phyloP scores from a whole-genome alignment of 53 echinoderm and acorn worm species.

The Luidia sarsii region DNA sequence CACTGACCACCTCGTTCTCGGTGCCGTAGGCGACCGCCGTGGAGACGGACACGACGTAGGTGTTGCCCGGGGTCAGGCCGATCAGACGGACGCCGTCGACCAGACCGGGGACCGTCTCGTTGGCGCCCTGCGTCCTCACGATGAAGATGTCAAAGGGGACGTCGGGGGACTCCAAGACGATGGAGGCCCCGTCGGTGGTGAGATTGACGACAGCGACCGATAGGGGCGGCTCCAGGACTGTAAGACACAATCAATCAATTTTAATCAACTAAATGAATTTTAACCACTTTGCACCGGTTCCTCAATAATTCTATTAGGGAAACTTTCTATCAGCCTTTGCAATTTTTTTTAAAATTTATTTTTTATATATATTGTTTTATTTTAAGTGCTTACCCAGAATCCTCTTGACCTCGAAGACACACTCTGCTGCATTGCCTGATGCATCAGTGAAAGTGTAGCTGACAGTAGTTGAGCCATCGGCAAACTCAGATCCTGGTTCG shows the following conservation, averaged over 20 bases:
- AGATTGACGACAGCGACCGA: background rate
- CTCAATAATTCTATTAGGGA: too few relatives aligned
- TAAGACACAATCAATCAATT: too few relatives aligned
- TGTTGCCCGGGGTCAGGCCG: background rate
- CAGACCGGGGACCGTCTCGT: background rate
- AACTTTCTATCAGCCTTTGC: background rate
- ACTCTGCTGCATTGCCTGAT: slow-evolving; percentile 34
- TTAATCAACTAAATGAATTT: background rate
- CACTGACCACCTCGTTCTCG: background rate
- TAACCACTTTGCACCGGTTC: too few relatives aligned
- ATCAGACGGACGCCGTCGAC: background rate
- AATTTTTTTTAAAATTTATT: background rate
- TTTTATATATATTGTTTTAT: background rate
- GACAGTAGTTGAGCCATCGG: slow-evolving; percentile 48
- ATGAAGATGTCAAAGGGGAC: background rate
- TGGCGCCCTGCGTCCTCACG: background rate
- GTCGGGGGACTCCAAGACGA: background rate
- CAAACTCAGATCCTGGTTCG: slow-evolving; percentile 32
- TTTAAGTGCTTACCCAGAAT: too few relatives aligned
- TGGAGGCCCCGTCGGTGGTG: background rate
- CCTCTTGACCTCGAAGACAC: slow-evolving; percentile 15
- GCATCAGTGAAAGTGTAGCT: slow-evolving; percentile 62
- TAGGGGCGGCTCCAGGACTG: background rate
- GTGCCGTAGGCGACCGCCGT: background rate
- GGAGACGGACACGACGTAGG: background rate